Evolutionary conservation across 2,888 invertebrate species (phyloP).

Genomic region (Lycia hirtaria): DNA sequence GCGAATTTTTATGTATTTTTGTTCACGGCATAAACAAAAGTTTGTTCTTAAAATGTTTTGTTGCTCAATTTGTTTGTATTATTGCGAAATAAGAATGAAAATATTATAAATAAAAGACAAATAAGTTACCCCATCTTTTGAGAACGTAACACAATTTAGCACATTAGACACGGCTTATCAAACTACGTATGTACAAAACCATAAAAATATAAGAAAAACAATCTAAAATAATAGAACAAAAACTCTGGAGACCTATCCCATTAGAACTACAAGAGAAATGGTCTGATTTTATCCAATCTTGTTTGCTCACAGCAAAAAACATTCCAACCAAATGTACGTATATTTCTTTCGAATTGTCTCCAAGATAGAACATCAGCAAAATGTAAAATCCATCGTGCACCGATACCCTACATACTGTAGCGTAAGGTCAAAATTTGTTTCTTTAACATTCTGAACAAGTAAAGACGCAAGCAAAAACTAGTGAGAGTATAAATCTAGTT

Average conservation of each 20-base stretch:
- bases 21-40: no score
- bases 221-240: slow-evolving; percentile 8
- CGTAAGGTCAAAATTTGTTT: slow-evolving; percentile 60
- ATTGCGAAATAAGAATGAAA: no score
- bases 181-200: not conserved
- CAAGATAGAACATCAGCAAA: slow-evolving; percentile 16
- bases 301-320: slow-evolving; percentile 13
- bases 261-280: slow-evolving; percentile 16
- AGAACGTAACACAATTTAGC: not conserved
- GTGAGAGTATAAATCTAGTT: slow-evolving; percentile 57
- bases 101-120: no score
- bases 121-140: not conserved
- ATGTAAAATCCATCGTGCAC: slow-evolving; percentile 19
- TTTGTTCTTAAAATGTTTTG: no score
- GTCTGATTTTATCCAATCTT: slow-evolving; percentile 11
- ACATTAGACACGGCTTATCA: not conserved
- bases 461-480: slow-evolving; percentile 68
- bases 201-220: slow-evolving; percentile 3
- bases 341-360: slow-evolving; percentile 15
- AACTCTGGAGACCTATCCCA: slow-evolving; percentile 15
- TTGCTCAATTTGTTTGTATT: no score
- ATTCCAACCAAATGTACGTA: not conserved
- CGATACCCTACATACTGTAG: slow-evolving; percentile 4
- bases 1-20: no score
- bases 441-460: slow-evolving; percentile 64